These are phyloP conservation scores for Pegoplata infirma DNA, from an alignment of 2,888 invertebrate genomes.

Conservation along the genomic window DNA sequence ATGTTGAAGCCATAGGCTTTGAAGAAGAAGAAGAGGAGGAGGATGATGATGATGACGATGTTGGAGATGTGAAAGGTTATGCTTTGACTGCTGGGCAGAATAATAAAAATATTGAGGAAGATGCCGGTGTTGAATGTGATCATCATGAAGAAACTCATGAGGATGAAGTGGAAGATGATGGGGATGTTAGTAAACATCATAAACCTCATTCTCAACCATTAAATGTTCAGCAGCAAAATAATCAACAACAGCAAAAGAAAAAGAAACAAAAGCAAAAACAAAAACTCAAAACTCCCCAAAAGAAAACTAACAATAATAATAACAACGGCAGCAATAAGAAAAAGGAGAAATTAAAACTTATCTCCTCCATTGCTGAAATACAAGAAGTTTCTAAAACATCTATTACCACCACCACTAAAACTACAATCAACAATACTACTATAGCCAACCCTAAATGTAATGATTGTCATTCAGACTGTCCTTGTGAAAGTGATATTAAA, in stretches of 20 bases:
- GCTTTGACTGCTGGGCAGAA: constrained; percentile 40
- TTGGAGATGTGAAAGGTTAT: constrained; percentile 16
- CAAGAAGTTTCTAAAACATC: constrained; percentile 19
- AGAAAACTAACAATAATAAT: constrained; percentile 32
- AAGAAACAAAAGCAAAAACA: constrained; percentile 66
- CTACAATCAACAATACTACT: not conserved
- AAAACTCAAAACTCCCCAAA: constrained; percentile 63
- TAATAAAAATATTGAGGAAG: constrained; percentile 46
- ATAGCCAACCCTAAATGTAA: constrained; percentile 67
- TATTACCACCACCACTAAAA: constrained; percentile 24
- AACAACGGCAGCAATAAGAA: constrained; percentile 35
- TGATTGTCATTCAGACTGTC: constrained; percentile 73
- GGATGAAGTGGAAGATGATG: constrained; percentile 42
- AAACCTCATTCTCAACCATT: constrained; percentile 27
- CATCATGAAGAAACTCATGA: constrained; percentile 39
- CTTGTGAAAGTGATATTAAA: constrained; percentile 80
- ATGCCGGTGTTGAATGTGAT: constrained; percentile 58
- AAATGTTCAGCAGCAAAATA: constrained; percentile 67
- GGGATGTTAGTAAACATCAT: constrained; percentile 54
- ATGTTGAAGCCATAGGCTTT: constrained; percentile 41
- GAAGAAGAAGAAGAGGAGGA: constrained; percentile 51
- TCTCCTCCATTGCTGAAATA: not conserved
- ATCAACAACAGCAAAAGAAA: constrained; percentile 69
- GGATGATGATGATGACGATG: constrained; percentile 50
- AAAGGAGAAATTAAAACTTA: constrained; percentile 25